These are phyloP conservation scores for Cyaniris semiargus DNA, from an alignment of 2,888 invertebrate genomes.

Conservation along the genomic window DNA sequence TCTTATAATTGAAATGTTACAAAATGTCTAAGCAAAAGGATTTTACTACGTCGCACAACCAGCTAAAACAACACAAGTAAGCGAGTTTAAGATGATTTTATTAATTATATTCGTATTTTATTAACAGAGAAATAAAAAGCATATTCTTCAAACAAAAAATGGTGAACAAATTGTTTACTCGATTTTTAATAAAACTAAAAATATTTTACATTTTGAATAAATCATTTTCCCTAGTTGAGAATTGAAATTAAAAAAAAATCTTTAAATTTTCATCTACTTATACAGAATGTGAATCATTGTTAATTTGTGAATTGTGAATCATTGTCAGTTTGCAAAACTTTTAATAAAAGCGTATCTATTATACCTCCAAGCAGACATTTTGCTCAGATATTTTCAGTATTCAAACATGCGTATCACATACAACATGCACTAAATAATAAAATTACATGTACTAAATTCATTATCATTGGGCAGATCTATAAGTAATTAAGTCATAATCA, in stretches of 20 bases:
- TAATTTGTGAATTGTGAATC: neutral
- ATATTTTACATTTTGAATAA: too few species aligned
- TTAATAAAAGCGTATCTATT: neutral
- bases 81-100: neutral
- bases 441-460: neutral
- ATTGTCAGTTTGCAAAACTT: neutral
- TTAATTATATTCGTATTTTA: too few species aligned
- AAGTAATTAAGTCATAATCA: neutral
- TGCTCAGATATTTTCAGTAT: constrained; percentile 9
- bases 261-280: too few species aligned
- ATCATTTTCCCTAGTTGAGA: too few species aligned
- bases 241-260: too few species aligned
- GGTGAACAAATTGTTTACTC: too few species aligned
- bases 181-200: too few species aligned
- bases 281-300: too few species aligned
- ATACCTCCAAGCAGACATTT: neutral
- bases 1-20: neutral
- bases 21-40: constrained; percentile 9
- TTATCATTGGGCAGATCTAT: neutral
- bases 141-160: too few species aligned
- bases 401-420: neutral
- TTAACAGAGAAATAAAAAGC: too few species aligned
- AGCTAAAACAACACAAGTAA: neutral
- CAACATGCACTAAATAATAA: constrained; percentile 23
- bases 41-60: neutral